Percentiles rank a stretch among this genome's conserved stretches.
phyloP scores from a whole-genome alignment of 2,797 vertebrate genomes.

The Chiroxiphia lanceolata region DNA sequence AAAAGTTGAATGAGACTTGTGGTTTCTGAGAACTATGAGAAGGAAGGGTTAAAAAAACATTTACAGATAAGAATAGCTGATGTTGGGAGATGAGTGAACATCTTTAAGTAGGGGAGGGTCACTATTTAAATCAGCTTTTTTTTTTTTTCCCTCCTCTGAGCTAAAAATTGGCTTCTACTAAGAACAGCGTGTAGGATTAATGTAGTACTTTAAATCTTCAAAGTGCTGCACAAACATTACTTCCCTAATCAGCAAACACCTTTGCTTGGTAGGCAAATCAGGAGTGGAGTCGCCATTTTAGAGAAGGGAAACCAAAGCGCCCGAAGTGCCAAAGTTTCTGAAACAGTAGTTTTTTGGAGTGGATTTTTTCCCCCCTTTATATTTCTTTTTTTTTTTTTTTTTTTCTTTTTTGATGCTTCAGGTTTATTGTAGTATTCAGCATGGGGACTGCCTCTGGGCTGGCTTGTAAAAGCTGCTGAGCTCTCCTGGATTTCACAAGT shows the following conservation, averaged over 20 bases:
- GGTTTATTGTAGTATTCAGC: not conserved
- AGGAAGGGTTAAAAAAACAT: conserved; percentile 67
- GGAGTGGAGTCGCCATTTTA: not conserved
- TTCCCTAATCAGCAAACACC: conserved; percentile 42
- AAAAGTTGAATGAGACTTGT: conserved; percentile 60
- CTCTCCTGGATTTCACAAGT: not conserved
- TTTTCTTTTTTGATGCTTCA: not conserved
- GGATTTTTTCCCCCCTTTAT: not conserved
- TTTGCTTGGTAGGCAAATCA: conserved; percentile 43
- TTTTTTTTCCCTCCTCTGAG: not conserved
- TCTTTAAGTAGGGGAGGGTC: conserved; percentile 53
- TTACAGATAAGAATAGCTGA: conserved; percentile 57
- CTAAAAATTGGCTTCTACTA: conserved; percentile 28
- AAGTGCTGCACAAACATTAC: conserved; percentile 50
- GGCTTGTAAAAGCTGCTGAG: not conserved
- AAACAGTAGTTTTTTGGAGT: not conserved
- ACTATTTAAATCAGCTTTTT: not conserved
- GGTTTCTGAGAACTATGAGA: conserved; percentile 51
- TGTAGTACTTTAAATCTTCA: conserved; percentile 42
- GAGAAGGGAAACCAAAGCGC: not conserved
- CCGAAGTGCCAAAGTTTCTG: not conserved
- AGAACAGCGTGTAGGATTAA: conserved; percentile 39
- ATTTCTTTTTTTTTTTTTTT: no score
- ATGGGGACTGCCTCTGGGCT: not conserved
- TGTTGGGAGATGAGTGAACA: conserved; percentile 42